Conservation (phyloP, 2,113 vertebrate genomes). For the Eurypyga helias region DNA sequence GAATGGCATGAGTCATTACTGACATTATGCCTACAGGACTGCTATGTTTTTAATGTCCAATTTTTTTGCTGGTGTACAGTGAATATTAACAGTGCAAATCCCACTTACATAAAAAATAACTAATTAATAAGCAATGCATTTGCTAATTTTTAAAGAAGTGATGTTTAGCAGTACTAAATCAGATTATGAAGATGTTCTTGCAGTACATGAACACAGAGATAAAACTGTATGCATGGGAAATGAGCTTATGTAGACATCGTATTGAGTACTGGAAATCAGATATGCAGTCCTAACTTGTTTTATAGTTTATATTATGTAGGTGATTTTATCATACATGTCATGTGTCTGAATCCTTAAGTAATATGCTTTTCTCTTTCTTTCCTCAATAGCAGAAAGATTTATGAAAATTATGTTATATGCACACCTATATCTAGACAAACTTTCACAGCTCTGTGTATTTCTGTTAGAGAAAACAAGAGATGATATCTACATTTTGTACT, state of each 20-base stretch:
- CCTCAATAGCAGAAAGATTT: not conserved
- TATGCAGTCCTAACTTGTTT: not conserved
- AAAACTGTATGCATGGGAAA: not conserved
- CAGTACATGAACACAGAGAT: not conserved
- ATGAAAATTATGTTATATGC: not conserved
- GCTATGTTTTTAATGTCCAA: not conserved
- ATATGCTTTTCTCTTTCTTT: not conserved
- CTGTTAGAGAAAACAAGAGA: not conserved
- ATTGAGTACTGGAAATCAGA: not conserved
- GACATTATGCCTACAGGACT: conserved; percentile 7
- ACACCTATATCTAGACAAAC: not conserved
- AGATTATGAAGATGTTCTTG: not conserved
- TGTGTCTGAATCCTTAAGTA: not conserved
- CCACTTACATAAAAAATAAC: not conserved
- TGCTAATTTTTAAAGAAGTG: not conserved
- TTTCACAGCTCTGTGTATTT: not conserved
- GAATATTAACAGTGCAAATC: not conserved
- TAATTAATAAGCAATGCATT: not conserved
- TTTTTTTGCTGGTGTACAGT: not conserved
- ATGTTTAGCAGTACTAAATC: not conserved
- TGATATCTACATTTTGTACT: not conserved
- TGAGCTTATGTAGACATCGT: not conserved
- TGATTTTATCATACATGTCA: not conserved
- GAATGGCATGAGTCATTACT: conserved; percentile 6
- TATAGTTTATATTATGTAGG: not conserved